Evolutionary conservation across 2,797 vertebrate genomes (phyloP).

Genomic region (Astyanax mexicanus): DNA sequence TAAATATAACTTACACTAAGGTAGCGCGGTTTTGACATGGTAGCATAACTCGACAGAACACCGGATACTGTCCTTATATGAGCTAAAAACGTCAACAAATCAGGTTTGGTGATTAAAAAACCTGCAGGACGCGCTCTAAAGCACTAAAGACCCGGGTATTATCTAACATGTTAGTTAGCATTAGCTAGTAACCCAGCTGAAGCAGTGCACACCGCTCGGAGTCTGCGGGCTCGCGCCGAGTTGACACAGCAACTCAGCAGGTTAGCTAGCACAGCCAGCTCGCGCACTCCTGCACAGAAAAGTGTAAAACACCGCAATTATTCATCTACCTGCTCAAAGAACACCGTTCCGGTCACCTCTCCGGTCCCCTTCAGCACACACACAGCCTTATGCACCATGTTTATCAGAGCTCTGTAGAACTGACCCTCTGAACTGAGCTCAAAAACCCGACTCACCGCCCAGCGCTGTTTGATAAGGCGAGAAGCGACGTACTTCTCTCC

Average conservation of each 20-base stretch:
- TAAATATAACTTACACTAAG: no score
- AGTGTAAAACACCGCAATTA: neutral
- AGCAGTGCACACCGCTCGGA: no score
- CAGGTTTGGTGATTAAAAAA: no score
- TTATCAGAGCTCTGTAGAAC: neutral
- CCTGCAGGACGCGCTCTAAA: neutral
- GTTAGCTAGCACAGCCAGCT: neutral
- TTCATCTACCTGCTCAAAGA: slow-evolving; percentile 71
- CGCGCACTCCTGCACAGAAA: accelerated
- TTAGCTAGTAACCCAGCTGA: neutral
- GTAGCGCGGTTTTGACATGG: no score
- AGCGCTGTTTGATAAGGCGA: neutral
- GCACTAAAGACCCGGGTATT: neutral
- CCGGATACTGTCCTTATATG: neutral
- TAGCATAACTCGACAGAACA: no score
- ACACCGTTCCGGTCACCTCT: slow-evolving; percentile 73
- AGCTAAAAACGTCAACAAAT: neutral
- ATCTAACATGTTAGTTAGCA: no score
- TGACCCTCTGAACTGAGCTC: neutral
- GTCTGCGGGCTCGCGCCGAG: no score
- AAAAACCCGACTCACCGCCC: neutral
- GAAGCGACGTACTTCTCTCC: neutral
- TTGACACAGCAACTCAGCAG: neutral
- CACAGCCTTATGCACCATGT: slow-evolving; percentile 77
- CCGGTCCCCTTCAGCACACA: slow-evolving; percentile 80